Evolutionary conservation across 1,140 invertebrate genomes (phyloP).

Genomic region (Pseudoatta argentina): DNA sequence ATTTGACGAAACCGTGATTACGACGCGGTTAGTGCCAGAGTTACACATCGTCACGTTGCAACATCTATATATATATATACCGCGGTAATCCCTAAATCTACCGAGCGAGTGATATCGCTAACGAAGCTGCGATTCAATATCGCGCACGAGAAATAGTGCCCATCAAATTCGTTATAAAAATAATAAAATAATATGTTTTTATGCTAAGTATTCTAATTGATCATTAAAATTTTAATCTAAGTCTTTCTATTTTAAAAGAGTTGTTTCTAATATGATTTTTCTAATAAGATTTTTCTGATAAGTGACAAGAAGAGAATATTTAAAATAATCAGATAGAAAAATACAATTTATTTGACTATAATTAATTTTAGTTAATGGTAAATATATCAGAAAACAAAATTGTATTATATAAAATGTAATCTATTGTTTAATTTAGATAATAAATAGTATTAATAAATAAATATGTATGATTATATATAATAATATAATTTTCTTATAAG

Average conservation of each 20-base stretch:
- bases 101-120: constrained; percentile 40
- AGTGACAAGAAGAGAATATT: neutral
- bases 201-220: neutral
- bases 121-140: constrained; percentile 53
- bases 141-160: neutral
- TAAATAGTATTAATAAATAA: constrained; percentile 1
- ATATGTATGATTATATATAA: neutral
- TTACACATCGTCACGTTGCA: constrained; percentile 57
- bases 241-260: neutral
- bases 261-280: neutral
- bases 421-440: constrained; percentile 2
- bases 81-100: constrained; percentile 34
- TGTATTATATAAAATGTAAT: neutral
- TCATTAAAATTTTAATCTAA: neutral
- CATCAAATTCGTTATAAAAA: neutral
- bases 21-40: constrained; percentile 44
- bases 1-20: constrained; percentile 61
- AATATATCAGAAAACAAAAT: neutral
- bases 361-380: neutral
- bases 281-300: too few species aligned
- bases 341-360: neutral
- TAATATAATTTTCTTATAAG: constrained; percentile 1
- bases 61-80: constrained; percentile 25
- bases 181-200: neutral
- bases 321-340: neutral